phyloP scores from a whole-genome alignment of 2,888 invertebrate genomes.

The Athalia circularis region DNA sequence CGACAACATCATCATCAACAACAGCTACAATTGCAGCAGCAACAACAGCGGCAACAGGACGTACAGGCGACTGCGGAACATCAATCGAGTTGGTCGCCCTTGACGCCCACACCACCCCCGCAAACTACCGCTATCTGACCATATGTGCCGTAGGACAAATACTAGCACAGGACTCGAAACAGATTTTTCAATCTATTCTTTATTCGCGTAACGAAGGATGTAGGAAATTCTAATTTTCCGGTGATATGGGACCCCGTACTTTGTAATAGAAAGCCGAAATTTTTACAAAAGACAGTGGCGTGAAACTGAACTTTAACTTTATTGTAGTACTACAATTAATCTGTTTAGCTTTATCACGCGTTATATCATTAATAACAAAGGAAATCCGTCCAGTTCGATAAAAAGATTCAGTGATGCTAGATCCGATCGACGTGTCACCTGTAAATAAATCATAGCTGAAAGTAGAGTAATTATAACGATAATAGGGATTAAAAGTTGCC shows the following conservation, averaged over 20 bases:
- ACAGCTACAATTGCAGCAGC: constrained; percentile 54
- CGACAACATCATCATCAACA: constrained; percentile 48
- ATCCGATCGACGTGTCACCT: not conserved
- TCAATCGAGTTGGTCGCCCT: constrained; percentile 64
- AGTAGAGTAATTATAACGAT: constrained; percentile 28
- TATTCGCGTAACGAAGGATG: not conserved
- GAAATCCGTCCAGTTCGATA: constrained; percentile 26
- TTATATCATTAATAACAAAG: not conserved
- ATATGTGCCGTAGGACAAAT: not conserved
- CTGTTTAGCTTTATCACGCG: not conserved
- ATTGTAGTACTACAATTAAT: not conserved
- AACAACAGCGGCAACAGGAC: constrained; percentile 64
- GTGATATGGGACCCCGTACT: constrained; percentile 3
- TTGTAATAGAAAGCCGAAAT: not conserved
- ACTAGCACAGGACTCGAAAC: not conserved
- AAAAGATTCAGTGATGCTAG: not conserved
- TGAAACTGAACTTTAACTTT: not conserved
- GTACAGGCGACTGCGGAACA: constrained; percentile 64
- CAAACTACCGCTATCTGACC: constrained; percentile 71
- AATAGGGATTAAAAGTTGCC: not conserved
- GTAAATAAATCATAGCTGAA: constrained; percentile 20
- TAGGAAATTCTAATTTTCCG: not conserved
- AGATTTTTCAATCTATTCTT: too few relatives aligned
- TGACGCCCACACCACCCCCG: constrained; percentile 68
- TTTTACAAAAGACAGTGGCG: not conserved